Conservation (phyloP, 2,113 vertebrate genomes). For the Phrynosoma blainvillii region DNA sequence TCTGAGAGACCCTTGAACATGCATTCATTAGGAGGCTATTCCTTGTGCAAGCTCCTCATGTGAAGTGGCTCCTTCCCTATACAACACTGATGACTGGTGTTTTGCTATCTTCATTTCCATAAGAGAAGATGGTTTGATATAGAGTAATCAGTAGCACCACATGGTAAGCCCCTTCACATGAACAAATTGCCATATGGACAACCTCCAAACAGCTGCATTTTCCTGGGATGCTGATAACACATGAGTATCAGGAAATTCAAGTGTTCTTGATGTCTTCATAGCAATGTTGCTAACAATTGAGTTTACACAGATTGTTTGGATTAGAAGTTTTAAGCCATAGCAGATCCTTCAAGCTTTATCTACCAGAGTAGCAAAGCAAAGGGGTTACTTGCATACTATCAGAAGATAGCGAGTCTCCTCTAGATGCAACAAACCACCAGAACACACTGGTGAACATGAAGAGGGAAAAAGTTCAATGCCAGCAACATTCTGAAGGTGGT, state of each 20-base stretch:
- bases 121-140: neutral
- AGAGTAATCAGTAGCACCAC: neutral
- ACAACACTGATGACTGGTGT: neutral
- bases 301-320: neutral
- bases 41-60: neutral
- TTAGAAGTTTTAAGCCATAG: no score
- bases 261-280: neutral
- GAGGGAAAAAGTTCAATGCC: constrained; percentile 1
- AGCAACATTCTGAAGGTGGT: neutral
- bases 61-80: neutral
- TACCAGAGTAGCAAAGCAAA: neutral
- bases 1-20: neutral
- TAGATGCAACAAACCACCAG: constrained; percentile 1
- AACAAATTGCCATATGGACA: neutral
- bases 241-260: neutral
- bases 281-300: neutral
- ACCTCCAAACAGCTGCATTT: neutral
- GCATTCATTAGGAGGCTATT: neutral
- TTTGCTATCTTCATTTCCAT: neutral
- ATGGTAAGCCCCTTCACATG: neutral
- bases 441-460: neutral
- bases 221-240: neutral
- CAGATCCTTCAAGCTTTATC: neutral
- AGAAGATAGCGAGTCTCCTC: neutral
- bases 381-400: no score